phyloP scores from a whole-genome alignment of 2,113 vertebrate genomes.

The Sturnira hondurensis region DNA sequence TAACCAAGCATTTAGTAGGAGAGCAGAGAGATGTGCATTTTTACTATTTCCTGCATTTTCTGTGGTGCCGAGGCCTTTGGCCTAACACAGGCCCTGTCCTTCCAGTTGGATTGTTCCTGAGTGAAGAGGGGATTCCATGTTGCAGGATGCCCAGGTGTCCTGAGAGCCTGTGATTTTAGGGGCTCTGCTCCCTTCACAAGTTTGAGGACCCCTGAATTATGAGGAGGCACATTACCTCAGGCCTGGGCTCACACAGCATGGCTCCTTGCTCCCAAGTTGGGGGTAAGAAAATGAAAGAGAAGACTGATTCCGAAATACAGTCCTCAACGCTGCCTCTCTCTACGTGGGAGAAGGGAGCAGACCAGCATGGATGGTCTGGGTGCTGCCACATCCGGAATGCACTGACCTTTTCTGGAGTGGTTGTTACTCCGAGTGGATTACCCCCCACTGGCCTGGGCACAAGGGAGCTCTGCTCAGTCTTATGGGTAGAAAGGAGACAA shows the following conservation, averaged over 20 bases:
- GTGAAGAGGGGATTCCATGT: not conserved
- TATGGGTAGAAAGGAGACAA: not conserved
- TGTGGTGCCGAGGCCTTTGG: not conserved
- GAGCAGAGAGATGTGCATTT: not conserved
- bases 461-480: not conserved
- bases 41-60: not conserved
- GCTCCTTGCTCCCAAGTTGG: not conserved
- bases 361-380: not conserved
- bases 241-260: rapidly evolving
- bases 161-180: rapidly evolving
- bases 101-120: not conserved
- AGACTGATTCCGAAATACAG: not conserved
- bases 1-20: not conserved
- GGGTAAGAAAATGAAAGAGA: not conserved
- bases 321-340: not conserved
- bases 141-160: not conserved
- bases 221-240: not conserved
- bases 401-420: not conserved
- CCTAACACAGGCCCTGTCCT: not conserved
- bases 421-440: not conserved
- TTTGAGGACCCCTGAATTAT: not conserved
- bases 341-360: not conserved
- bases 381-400: too few relatives aligned
- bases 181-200: not conserved
- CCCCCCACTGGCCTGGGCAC: not conserved